Evolutionary conservation across 2,888 invertebrate species (phyloP).

Genomic region (Tupiocoris notatus): DNA sequence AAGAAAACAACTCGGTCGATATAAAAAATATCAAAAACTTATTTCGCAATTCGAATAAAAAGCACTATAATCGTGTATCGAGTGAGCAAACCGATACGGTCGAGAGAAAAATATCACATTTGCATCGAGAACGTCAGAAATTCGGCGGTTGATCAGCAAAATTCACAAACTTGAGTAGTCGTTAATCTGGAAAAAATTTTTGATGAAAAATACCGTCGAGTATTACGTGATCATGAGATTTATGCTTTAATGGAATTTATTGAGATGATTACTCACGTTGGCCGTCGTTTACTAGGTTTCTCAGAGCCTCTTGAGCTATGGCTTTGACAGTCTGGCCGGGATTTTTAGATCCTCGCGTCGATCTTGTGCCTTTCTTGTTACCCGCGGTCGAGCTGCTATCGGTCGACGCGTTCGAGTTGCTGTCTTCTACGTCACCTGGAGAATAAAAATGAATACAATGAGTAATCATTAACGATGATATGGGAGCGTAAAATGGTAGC

Average conservation of each 20-base stretch:
- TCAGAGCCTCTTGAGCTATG: conserved; percentile 50
- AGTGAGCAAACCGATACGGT: background rate
- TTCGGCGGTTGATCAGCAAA: too few species aligned
- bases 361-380: background rate
- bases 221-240: too few species aligned
- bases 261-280: background rate
- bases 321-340: conserved; percentile 47
- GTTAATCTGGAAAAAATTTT: too few species aligned
- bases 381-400: background rate
- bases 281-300: conserved; percentile 43
- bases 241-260: too few species aligned
- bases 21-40: background rate
- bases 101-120: background rate
- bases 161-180: too few species aligned
- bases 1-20: background rate
- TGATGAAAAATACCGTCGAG: too few species aligned
- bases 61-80: background rate
- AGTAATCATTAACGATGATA: too few species aligned
- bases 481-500: too few species aligned
- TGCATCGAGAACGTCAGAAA: background rate
- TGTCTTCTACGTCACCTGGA: background rate
- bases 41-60: background rate
- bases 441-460: background rate
- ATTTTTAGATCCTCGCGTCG: background rate
- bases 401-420: background rate